These are phyloP conservation scores for Eretmocerus hayati DNA, from an alignment of 2,888 invertebrate genomes.

Conservation along the genomic window DNA sequence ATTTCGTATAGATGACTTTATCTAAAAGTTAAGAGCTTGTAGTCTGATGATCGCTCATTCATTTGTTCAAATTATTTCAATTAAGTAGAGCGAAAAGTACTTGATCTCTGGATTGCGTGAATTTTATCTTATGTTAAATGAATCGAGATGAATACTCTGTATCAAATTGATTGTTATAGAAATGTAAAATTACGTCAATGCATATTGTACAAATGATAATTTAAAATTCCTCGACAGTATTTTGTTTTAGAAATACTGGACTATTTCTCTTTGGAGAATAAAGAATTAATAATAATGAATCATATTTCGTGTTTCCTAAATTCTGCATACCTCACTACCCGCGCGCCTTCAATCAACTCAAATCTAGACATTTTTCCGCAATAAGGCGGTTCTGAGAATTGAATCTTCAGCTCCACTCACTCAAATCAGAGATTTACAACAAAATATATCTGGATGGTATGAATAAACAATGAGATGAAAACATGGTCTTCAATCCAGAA, in stretches of 20 bases:
- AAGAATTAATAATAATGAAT: slow-evolving; percentile 12
- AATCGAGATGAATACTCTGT: slow-evolving; percentile 27
- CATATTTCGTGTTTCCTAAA: slow-evolving; percentile 1
- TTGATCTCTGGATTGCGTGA: slow-evolving; percentile 39
- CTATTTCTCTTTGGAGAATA: slow-evolving; percentile 10
- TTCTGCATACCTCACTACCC: not conserved
- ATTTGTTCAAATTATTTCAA: slow-evolving; percentile 3
- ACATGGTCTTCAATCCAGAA: too few species aligned
- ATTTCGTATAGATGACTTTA: slow-evolving; percentile 7
- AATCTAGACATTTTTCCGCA: too few species aligned
- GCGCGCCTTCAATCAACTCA: too few species aligned
- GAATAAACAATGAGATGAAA: too few species aligned
- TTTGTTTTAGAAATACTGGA: slow-evolving; percentile 47
- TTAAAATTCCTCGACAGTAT: slow-evolving; percentile 42
- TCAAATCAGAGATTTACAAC: too few species aligned
- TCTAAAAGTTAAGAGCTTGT: slow-evolving; percentile 10
- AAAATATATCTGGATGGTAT: too few species aligned
- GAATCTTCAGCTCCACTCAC: too few species aligned
- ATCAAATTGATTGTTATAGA: slow-evolving; percentile 25
- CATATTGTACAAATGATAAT: slow-evolving; percentile 38
- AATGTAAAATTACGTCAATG: slow-evolving; percentile 32
- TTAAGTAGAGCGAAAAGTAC: slow-evolving; percentile 22
- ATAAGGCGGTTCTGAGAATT: too few species aligned
- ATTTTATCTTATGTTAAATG: slow-evolving; percentile 38
- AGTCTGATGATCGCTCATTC: slow-evolving; percentile 10